These are phyloP conservation scores for Chloromyia formosa DNA, from an alignment of 2,888 invertebrate genomes.

Conservation along the genomic window DNA sequence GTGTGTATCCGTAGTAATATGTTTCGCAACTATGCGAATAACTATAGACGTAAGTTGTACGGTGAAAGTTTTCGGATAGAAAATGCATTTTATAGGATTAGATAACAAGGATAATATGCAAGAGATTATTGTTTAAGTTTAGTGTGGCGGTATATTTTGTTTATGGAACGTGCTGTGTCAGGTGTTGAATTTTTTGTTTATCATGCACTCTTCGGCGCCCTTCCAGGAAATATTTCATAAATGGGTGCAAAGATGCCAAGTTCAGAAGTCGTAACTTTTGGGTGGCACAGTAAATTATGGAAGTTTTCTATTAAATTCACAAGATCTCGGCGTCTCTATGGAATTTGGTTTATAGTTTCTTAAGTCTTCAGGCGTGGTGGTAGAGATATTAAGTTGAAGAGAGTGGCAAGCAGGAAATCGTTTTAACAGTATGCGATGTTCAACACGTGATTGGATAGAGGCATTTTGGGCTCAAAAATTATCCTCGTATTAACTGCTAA, in stretches of 20 bases:
- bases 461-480: too few relatives aligned
- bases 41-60: background rate
- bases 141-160: background rate
- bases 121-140: conserved; percentile 5
- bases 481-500: too few relatives aligned
- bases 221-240: background rate
- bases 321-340: too few relatives aligned
- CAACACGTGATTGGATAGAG: too few relatives aligned
- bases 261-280: conserved; percentile 2
- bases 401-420: too few relatives aligned
- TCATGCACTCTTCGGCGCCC: background rate
- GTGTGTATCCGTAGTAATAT: background rate
- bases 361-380: too few relatives aligned
- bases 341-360: too few relatives aligned
- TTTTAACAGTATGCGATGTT: too few relatives aligned
- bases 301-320: too few relatives aligned
- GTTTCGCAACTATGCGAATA: background rate
- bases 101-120: conserved; percentile 23
- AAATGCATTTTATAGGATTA: conserved; percentile 13
- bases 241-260: background rate
- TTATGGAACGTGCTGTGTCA: conserved; percentile 5
- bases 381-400: too few relatives aligned
- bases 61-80: conserved; percentile 1
- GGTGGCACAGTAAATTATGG: background rate
- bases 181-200: background rate